Evolutionary conservation across 35 echinoderm and acorn worm genomes (phyloP).

Genomic region (Amphiura filiformis): DNA sequence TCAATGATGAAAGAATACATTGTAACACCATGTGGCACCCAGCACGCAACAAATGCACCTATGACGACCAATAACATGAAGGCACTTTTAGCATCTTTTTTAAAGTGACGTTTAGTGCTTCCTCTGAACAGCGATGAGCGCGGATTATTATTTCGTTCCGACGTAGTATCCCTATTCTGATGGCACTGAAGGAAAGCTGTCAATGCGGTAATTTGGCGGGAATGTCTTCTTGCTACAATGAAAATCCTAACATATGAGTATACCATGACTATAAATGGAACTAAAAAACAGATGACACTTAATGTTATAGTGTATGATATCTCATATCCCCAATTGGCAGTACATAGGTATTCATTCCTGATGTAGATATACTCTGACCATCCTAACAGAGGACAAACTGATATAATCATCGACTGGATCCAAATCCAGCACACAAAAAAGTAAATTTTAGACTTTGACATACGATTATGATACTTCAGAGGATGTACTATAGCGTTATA

Average conservation of each 20-base stretch:
- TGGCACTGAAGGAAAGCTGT: not conserved
- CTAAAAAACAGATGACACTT: conserved; percentile 6
- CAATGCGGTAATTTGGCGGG: conserved; percentile 17
- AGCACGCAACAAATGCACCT: conserved; percentile 67
- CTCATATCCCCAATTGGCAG: conserved; percentile 46
- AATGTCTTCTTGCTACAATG: conserved; percentile 50
- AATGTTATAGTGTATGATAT: conserved; percentile 26
- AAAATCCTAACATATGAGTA: conserved; percentile 66
- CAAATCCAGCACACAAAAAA: conserved; percentile 53
- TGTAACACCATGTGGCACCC: conserved; percentile 55
- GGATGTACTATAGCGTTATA: conserved; percentile 68
- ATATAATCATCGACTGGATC: conserved; percentile 48
- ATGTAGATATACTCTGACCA: conserved; percentile 62
- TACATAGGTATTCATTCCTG: conserved; percentile 48
- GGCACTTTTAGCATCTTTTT: conserved; percentile 59
- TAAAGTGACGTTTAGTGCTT: conserved; percentile 4
- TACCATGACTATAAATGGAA: conserved; percentile 52
- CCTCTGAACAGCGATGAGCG: not conserved
- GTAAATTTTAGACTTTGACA: conserved; percentile 30
- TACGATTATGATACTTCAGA: conserved; percentile 44
- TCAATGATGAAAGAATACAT: conserved; percentile 10
- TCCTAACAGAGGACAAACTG: conserved; percentile 50
- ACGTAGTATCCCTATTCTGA: not conserved
- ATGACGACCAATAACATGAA: conserved; percentile 71
- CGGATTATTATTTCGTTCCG: not conserved